phyloP scores from a whole-genome alignment of 2,888 invertebrate genomes.

The Octonoba sinensis region DNA sequence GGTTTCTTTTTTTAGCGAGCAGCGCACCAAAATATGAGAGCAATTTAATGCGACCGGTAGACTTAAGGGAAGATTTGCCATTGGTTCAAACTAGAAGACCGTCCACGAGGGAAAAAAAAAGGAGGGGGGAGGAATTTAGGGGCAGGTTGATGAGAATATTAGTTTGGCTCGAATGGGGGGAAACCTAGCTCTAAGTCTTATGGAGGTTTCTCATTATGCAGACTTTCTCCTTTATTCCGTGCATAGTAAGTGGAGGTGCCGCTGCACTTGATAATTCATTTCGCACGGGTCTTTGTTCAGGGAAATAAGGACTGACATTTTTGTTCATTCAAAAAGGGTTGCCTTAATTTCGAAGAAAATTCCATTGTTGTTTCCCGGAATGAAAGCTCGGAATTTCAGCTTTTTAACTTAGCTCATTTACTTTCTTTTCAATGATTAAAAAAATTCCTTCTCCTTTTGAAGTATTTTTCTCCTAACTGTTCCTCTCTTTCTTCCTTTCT shows the following conservation, averaged over 20 bases:
- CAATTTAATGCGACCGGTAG: constrained; percentile 52
- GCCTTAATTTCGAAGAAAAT: constrained; percentile 7
- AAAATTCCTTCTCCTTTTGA: too few species aligned
- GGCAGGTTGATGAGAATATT: constrained; percentile 31
- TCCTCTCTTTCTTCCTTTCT: too few species aligned
- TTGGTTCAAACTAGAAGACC: constrained; percentile 31
- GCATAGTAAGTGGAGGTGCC: neutral
- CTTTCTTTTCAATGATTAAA: too few species aligned
- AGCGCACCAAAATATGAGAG: constrained; percentile 48
- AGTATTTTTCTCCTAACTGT: too few species aligned
- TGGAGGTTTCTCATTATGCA: constrained; percentile 21
- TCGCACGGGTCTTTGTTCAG: constrained; percentile 1
- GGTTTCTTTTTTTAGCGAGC: constrained; percentile 11
- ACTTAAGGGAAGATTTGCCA: constrained; percentile 43
- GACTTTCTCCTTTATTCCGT: constrained; percentile 5
- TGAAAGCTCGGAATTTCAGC: too few species aligned
- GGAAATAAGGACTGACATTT: constrained; percentile 6
- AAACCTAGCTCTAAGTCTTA: neutral
- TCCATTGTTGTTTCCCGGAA: too few species aligned
- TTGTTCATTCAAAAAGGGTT: neutral
- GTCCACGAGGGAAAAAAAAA: constrained; percentile 5
- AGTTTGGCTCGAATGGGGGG: constrained; percentile 7
- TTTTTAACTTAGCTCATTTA: too few species aligned
- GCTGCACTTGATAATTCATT: constrained; percentile 8
- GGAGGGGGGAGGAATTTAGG: too few species aligned